Evolutionary conservation across 2,888 invertebrate species (phyloP), one percentile per base, ranked within the genome.

Genomic region (Lasioglossum morio): DNA sequence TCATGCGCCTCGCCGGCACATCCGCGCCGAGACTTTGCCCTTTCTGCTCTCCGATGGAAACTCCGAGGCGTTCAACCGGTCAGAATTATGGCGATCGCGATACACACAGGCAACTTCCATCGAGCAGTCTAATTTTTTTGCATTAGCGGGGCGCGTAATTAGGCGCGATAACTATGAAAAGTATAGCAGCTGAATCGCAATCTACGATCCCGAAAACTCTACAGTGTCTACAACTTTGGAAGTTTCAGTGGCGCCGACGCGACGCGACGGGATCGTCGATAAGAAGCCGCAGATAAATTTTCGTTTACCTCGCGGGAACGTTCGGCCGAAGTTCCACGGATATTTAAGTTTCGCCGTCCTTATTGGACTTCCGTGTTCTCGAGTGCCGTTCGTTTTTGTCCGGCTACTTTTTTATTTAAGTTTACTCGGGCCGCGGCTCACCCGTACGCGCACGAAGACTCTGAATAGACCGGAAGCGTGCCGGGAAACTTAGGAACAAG

Each of bases 361-460:
- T 34, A 37, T 69, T 37, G 37, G 30, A 34, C 40, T n/a, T 48
- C 57, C 37, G 14, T 16, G 46, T 10, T 46, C 76, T 69, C n/a
- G 16, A n/a, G 34, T 12, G 66, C 27, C 40, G 46, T 48, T 66
- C 63, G n/a, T 30, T 80, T 74, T 80, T 80, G 27, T 43, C 19
- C 37, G n/a, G 27, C 60, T 27, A 37, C 53, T 69, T 77, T 69
- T 80, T 57, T 43, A 73, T 80, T 74, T 14, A 30, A 77, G 48
- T 74, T 79, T 53, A 34, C 40, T 53, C 60, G 12, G 34, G 53
- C 53, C n/a, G 37, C n/a, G 37, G 40, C 40, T 69, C 37, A 43
- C 8, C 16, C 63, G 34, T 14, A 4, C 30, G 43, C 27, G 43
- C 43, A 43, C 30, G 19, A 63, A 30, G 23, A 16, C 34, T 27